A percentile compares a stretch with the other conserved stretches of the same genome.
Conservation (phyloP, 2,888 invertebrate species). For the Netelia virgata region DNA sequence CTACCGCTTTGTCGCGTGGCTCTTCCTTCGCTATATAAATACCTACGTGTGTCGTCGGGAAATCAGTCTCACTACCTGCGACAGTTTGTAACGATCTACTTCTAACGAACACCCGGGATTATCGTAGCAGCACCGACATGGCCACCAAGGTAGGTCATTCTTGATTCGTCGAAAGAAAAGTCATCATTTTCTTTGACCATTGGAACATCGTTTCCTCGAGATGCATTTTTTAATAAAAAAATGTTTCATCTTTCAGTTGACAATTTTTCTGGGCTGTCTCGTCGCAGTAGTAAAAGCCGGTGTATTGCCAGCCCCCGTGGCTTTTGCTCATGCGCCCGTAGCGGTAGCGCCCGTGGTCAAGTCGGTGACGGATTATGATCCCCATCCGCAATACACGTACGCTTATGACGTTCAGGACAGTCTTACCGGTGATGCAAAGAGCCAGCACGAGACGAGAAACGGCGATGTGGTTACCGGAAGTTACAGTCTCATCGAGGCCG, state of each 20-base stretch:
- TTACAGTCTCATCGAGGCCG: slow-evolving; percentile 81
- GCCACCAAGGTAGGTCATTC: slow-evolving; percentile 70
- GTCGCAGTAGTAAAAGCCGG: slow-evolving; percentile 70
- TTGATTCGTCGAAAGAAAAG: not conserved
- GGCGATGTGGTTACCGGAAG: slow-evolving; percentile 81
- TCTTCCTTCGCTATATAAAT: slow-evolving; percentile 78
- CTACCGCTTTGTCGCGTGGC: slow-evolving; percentile 57
- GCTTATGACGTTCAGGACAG: slow-evolving; percentile 80
- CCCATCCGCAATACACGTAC: slow-evolving; percentile 81
- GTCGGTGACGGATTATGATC: slow-evolving; percentile 76
- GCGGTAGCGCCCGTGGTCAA: slow-evolving; percentile 68
- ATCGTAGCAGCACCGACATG: slow-evolving; percentile 69
- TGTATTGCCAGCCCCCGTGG: slow-evolving; percentile 72
- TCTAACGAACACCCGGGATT: slow-evolving; percentile 57
- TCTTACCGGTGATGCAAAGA: slow-evolving; percentile 80
- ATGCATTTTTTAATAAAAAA: not conserved
- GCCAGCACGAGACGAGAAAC: slow-evolving; percentile 80
- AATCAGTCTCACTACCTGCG: slow-evolving; percentile 77
- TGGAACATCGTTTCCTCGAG: too few species aligned
- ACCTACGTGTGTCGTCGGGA: slow-evolving; percentile 74
- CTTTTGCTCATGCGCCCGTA: slow-evolving; percentile 69
- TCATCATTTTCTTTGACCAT: too few species aligned
- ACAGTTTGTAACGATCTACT: slow-evolving; percentile 65
- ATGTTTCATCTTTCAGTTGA: slow-evolving; percentile 67
- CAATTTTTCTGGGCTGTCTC: slow-evolving; percentile 67